Percentiles rank a stretch among this genome's conserved stretches.
These are phyloP conservation scores for Drosophila anomelani DNA, from an alignment of 2,888 invertebrate species.

Conservation along the genomic window DNA sequence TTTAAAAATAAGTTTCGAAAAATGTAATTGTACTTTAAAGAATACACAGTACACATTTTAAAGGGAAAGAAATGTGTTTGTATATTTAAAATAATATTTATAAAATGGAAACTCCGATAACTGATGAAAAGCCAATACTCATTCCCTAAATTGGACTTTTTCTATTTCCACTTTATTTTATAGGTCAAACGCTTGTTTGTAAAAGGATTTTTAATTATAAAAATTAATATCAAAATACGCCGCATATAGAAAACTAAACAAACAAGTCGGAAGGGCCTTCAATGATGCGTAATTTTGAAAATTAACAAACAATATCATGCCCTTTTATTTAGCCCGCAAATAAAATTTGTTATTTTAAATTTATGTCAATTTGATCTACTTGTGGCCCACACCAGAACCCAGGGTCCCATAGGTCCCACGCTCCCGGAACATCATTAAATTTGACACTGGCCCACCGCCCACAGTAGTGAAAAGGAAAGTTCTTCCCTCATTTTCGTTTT, in stretches of 20 bases:
- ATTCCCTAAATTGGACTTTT: too few relatives aligned
- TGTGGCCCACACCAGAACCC: background rate
- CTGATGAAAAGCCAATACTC: too few relatives aligned
- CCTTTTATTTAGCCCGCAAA: background rate
- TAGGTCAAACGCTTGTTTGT: background rate
- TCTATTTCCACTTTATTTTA: too few relatives aligned
- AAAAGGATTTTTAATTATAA: background rate
- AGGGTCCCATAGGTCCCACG: constrained; percentile 22
- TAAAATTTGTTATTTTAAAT: constrained; percentile 21
- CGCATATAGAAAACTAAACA: background rate
- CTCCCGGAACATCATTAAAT: constrained; percentile 62
- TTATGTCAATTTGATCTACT: constrained; percentile 39
- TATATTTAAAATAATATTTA: too few relatives aligned
- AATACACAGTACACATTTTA: too few relatives aligned
- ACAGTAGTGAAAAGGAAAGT: constrained; percentile 7
- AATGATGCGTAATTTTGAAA: background rate
- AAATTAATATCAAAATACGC: too few relatives aligned
- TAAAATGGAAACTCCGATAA: too few relatives aligned
- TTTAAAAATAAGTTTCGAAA: background rate
- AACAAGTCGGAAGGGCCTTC: background rate
- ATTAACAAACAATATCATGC: background rate
- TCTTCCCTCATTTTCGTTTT: constrained; percentile 19
- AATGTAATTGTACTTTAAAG: background rate
- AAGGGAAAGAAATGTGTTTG: too few relatives aligned
- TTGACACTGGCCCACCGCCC: constrained; percentile 55